Evolutionary conservation across 2,113 vertebrate species (phyloP).

Genomic region (Capreolus pygargus): DNA sequence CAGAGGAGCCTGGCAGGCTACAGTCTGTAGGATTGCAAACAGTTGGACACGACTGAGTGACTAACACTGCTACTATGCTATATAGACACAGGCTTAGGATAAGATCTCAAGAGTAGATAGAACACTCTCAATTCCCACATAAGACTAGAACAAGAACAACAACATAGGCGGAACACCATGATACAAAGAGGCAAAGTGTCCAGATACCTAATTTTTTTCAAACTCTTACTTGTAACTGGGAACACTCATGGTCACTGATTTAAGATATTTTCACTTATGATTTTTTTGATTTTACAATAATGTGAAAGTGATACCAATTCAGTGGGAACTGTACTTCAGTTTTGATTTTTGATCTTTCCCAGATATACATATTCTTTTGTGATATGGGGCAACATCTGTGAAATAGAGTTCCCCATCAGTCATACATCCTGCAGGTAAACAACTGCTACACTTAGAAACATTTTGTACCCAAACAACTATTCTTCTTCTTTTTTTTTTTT

Average conservation of each 20-base stretch:
- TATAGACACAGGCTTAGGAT: not conserved
- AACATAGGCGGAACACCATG: not conserved
- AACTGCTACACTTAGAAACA: not conserved
- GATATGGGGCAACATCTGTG: not conserved
- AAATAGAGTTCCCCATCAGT: not conserved
- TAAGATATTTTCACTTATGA: not conserved
- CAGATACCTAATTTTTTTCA: not conserved
- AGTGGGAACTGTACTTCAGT: not conserved
- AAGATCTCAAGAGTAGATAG: not conserved
- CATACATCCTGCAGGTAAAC: not conserved
- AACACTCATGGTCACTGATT: not conserved
- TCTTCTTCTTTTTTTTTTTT: not conserved
- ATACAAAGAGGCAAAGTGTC: not conserved
- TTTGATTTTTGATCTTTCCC: not conserved
- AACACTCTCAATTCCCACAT: not conserved
- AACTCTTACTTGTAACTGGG: not conserved
- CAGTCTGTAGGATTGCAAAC: not conserved
- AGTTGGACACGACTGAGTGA: not conserved
- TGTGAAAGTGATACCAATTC: not conserved
- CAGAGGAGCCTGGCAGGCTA: not conserved
- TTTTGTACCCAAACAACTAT: not conserved
- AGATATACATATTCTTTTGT: not conserved
- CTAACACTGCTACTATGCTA: not conserved
- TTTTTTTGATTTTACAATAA: not conserved
- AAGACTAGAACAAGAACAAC: not conserved